phyloP scores from a whole-genome alignment of 2,797 vertebrate species.

The Coreius guichenoti region DNA sequence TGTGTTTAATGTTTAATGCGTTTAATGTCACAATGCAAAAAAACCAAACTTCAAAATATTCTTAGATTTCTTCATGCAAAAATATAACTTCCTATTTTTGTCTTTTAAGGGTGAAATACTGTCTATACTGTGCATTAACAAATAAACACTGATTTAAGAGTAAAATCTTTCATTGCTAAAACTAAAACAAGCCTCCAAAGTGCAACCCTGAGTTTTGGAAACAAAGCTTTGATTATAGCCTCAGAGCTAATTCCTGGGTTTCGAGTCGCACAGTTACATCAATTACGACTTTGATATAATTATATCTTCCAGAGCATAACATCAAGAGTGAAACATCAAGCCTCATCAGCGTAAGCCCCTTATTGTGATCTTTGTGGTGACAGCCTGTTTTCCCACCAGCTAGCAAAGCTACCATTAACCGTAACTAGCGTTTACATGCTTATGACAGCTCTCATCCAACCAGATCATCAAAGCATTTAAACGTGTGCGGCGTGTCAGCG shows the following conservation, averaged over 20 bases:
- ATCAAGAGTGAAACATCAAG: conserved; percentile 31
- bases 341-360: conserved; percentile 16
- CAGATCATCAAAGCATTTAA: conserved; percentile 9
- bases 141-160: conserved; percentile 20
- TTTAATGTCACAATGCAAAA: neutral
- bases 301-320: conserved; percentile 16
- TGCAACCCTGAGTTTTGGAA: neutral
- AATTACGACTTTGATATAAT: conserved; percentile 33
- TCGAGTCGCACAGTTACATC: neutral
- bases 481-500: neutral
- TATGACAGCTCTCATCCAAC: conserved; percentile 1
- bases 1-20: neutral
- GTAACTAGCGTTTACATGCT: conserved; percentile 26
- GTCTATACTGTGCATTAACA: neutral
- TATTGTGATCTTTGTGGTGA: conserved; percentile 35
- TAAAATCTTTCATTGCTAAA: neutral
- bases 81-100: neutral
- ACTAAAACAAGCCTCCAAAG: neutral
- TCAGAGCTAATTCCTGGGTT: conserved; percentile 26
- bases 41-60: neutral
- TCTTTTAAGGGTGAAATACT: neutral
- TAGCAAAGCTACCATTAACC: conserved; percentile 21
- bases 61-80: neutral
- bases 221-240: conserved; percentile 36
- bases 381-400: conserved; percentile 19